Evolutionary conservation across 2,797 vertebrate species (phyloP).

Genomic region (Chelonia mydas): DNA sequence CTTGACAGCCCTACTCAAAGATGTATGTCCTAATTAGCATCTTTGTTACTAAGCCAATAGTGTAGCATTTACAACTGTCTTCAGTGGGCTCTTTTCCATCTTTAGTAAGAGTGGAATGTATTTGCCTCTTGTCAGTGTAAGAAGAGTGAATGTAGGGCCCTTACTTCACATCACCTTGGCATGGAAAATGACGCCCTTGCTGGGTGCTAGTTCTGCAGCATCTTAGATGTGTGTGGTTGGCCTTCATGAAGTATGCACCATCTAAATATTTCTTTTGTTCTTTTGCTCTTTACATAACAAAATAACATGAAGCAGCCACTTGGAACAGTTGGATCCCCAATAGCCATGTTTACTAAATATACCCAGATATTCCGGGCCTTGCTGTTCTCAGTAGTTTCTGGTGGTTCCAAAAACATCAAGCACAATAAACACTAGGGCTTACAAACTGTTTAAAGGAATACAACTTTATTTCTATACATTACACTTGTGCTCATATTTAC

Average conservation of each 20-base stretch:
- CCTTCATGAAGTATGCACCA: background rate
- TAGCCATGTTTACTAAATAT: background rate
- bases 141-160: background rate
- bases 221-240: background rate
- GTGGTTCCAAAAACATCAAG: background rate
- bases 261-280: background rate
- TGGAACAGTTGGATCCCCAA: background rate
- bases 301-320: background rate
- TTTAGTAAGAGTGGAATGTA: background rate
- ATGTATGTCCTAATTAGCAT: background rate
- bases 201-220: background rate
- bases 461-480: background rate
- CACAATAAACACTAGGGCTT: background rate
- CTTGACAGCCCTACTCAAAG: background rate
- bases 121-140: background rate
- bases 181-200: background rate
- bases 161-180: background rate
- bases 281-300: background rate
- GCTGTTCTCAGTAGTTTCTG: background rate
- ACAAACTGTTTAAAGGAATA: background rate
- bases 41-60: background rate
- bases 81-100: background rate
- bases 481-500: background rate
- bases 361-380: background rate
- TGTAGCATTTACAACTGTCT: background rate